Conservation (phyloP, 30 jellyfish, hydroid and myxozoan species). For the Pelagia noctiluca region DNA sequence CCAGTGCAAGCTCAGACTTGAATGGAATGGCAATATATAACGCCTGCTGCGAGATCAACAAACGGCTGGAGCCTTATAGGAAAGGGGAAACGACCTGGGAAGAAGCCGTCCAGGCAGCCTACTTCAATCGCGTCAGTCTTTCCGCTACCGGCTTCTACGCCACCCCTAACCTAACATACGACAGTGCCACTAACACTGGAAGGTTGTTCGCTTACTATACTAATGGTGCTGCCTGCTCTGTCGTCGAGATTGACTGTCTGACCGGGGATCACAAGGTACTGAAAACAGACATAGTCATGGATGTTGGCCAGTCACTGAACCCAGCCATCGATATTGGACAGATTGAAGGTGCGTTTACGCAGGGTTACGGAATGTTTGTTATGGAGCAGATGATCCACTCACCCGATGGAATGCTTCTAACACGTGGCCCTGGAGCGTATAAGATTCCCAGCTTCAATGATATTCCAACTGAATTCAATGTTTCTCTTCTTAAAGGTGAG, state of each 20-base stretch:
- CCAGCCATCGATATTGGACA: conserved; percentile 70
- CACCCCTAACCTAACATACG: conserved; percentile 12
- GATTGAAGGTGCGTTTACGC: conserved; percentile 63
- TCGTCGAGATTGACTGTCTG: conserved; percentile 55
- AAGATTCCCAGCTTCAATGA: conserved; percentile 60
- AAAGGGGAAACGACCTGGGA: conserved; percentile 43
- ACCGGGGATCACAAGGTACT: conserved; percentile 65
- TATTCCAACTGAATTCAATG: conserved; percentile 54
- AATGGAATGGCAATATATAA: conserved; percentile 59
- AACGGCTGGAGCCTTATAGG: conserved; percentile 39
- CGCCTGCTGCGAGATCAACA: conserved; percentile 42
- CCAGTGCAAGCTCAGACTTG: conserved; percentile 59
- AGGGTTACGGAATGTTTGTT: conserved; percentile 65
- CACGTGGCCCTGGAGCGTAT: conserved; percentile 79
- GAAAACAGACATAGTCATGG: conserved; percentile 63
- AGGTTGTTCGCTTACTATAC: conserved; percentile 31
- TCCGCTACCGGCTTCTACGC: conserved; percentile 52
- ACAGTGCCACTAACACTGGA: conserved; percentile 24
- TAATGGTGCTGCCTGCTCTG: conserved; percentile 50
- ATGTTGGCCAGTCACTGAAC: conserved; percentile 56
- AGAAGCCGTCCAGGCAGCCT: conserved; percentile 53
- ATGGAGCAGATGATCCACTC: conserved; percentile 68
- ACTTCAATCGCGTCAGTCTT: conserved; percentile 40
- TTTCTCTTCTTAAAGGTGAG: conserved; percentile 56
- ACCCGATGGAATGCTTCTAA: conserved; percentile 51